Percentiles rank a stretch among this genome's conserved stretches.
phyloP scores from a whole-genome alignment of 2,797 vertebrate species.

The Eospalax fontanierii region DNA sequence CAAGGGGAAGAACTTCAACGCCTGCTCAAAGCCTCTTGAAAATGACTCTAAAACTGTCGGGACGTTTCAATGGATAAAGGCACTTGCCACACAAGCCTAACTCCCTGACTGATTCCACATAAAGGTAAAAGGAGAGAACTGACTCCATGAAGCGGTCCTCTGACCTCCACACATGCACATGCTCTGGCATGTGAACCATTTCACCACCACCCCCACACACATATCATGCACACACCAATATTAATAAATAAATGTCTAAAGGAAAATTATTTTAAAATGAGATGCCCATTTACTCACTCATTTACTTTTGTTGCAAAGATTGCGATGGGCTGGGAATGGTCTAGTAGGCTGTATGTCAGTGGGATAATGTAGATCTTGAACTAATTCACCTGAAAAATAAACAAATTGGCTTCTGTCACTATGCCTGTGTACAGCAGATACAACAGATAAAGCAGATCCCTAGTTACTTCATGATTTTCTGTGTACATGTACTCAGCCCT shows the following conservation, averaged over 20 bases:
- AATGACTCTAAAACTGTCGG: neutral
- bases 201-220: neutral
- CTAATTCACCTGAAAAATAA: conserved; percentile 61
- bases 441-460: conserved; percentile 16
- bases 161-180: neutral
- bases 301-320: conserved; percentile 39
- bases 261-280: conserved; percentile 1
- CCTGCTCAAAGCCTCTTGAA: neutral
- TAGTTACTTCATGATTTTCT: conserved; percentile 12
- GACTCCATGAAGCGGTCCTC: neutral
- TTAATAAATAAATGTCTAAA: neutral
- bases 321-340: neutral
- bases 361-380: conserved; percentile 9
- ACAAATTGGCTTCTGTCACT: neutral
- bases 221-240: neutral
- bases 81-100: neutral
- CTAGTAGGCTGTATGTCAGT: neutral
- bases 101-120: neutral
- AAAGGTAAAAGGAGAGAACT: neutral
- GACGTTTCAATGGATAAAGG: neutral
- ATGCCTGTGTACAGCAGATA: neutral
- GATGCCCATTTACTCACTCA: neutral
- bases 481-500: neutral
- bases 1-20: neutral
- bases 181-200: neutral